Evolutionary conservation across 2,888 invertebrate species (phyloP), one percentile per base, ranked within the genome.

Genomic region (Drosophila ustulata): DNA sequence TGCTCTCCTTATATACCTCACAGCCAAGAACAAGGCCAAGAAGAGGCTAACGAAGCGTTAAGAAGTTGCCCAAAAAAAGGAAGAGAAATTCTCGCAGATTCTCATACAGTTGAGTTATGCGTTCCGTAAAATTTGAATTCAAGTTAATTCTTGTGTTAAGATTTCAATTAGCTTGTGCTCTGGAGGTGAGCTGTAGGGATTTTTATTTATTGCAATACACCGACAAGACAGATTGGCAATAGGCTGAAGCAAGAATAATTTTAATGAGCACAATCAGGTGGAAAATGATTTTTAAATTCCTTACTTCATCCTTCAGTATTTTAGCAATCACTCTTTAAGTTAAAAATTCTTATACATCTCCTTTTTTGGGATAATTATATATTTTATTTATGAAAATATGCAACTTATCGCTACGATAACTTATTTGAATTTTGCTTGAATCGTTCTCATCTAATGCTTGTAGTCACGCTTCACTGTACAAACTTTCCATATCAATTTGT

Each of bases 1-100:
- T 85, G 57, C 57, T 56, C 77, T 78, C 56, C 75, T 88, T 68
- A 75, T 71, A 68, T 58, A 65, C 30, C 65, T 8, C 43, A 28
- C 13, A 11, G 28, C 58, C 41, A 52, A 67, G 57, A 57, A 11
- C n/a, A 45, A 66, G 59, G 53, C 46, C 41, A 52, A 67, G 57
- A 52, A 67, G 57, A 57, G 57, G 30, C 74, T 83, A 83, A 83
- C 82, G 82, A 83, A 82, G 86, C 88, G 55, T 78, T 78, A 65
- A 75, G 67, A 75, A 75, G 75, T 46, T 79, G 65, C 56, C 47
- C 65, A 71, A 55, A 63, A 23, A 28, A 25, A 13, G 49, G 9
- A 61, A 52, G 39, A 51, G 32, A 30, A 46, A 25, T 37, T n/a
- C 37, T 37, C 37, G 37, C n/a, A 62, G 28, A 37, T 63, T 23